These are phyloP conservation scores for Dichetophora obliterata DNA, from an alignment of 2,888 invertebrate species.

Conservation along the genomic window DNA sequence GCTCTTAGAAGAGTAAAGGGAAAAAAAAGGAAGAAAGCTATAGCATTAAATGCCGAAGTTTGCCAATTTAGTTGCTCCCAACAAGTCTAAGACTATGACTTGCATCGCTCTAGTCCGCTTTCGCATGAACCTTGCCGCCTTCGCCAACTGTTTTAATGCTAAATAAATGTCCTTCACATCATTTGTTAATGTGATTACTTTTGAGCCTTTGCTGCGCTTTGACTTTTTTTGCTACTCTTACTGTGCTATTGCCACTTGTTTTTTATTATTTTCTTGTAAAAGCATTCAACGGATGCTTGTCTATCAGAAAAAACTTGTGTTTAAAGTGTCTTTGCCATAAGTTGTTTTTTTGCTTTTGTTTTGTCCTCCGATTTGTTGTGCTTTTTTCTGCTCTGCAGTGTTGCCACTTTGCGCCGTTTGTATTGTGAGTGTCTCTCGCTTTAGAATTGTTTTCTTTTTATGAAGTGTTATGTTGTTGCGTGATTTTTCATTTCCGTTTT, in stretches of 20 bases:
- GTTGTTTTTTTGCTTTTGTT: neutral
- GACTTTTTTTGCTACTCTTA: neutral
- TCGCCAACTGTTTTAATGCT: neutral
- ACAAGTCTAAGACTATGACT: no score
- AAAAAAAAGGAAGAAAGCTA: neutral
- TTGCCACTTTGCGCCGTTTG: neutral
- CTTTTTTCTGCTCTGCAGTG: neutral
- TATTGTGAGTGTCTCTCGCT: neutral
- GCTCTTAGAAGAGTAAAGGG: neutral
- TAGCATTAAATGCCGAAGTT: constrained; percentile 5
- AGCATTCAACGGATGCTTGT: neutral
- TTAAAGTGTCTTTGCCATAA: constrained; percentile 2
- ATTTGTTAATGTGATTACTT: constrained; percentile 20
- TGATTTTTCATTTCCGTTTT: constrained; percentile 39
- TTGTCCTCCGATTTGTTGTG: neutral
- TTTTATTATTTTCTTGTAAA: neutral
- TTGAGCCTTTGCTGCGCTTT: constrained; percentile 8
- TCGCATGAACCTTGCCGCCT: neutral
- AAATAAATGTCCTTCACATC: constrained; percentile 17
- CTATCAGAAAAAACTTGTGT: neutral
- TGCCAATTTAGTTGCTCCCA: neutral
- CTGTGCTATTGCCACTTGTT: neutral
- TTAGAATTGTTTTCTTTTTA: constrained; percentile 28
- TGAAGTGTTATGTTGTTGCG: constrained; percentile 40
- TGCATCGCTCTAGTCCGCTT: neutral